phyloP scores from a whole-genome alignment of 1,140 invertebrate species.

The Coptotermes formosanus region DNA sequence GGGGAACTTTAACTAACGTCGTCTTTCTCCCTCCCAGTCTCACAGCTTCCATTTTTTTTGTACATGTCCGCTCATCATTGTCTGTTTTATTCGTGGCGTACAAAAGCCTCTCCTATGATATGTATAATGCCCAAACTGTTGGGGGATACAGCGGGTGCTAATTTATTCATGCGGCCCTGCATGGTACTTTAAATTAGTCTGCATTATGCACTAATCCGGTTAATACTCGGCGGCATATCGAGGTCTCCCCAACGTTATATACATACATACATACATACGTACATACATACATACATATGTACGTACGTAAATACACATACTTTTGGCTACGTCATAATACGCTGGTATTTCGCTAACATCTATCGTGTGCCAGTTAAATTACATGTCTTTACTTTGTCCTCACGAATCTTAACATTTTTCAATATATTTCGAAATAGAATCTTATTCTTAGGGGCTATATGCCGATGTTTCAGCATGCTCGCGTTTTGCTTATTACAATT shows the following conservation, averaged over 20 bases:
- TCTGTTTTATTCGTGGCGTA: neutral
- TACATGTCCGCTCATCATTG: neutral
- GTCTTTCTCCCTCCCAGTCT: neutral
- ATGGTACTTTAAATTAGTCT: constrained; percentile 27
- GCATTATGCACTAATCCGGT: constrained; percentile 29
- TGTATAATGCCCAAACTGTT: constrained; percentile 5
- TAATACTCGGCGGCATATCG: constrained; percentile 4
- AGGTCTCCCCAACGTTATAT: neutral
- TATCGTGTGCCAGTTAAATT: neutral
- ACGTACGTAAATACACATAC: neutral
- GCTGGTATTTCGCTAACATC: constrained; percentile 4
- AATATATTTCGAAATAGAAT: too few species aligned
- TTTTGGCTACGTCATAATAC: constrained; percentile 1
- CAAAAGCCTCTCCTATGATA: constrained; percentile 6
- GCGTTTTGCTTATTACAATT: too few species aligned
- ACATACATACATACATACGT: neutral
- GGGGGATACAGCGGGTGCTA: neutral
- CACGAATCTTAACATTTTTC: too few species aligned
- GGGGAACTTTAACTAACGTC: neutral
- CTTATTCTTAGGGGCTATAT: too few species aligned
- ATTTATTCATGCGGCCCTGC: constrained; percentile 24
- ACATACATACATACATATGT: too few species aligned
- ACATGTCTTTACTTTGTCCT: neutral
- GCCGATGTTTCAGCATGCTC: too few species aligned
- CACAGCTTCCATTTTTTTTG: neutral